Conservation (phyloP, 2,888 invertebrate genomes). For the Synanthedon andrenaeformis region DNA sequence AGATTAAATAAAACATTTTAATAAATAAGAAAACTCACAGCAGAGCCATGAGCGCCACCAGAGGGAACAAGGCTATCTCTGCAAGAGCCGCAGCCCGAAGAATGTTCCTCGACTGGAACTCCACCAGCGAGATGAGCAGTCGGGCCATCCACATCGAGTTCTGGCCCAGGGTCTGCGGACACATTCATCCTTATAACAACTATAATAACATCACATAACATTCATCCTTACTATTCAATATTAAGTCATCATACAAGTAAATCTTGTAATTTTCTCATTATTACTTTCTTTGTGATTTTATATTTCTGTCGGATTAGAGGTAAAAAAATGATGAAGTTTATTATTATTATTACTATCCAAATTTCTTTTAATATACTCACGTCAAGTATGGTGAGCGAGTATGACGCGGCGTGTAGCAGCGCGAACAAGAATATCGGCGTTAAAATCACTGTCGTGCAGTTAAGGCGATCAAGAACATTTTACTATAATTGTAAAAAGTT, state of each 20-base stretch:
- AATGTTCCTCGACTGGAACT: slow-evolving; percentile 91
- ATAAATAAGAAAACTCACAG: slow-evolving; percentile 74
- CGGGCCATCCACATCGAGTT: slow-evolving; percentile 91
- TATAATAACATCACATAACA: too few species aligned
- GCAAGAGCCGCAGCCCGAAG: slow-evolving; percentile 91
- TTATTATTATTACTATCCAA: too few species aligned
- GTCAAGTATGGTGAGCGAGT: slow-evolving; percentile 88
- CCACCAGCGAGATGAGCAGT: slow-evolving; percentile 86
- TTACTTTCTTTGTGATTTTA: too few species aligned
- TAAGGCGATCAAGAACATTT: too few species aligned
- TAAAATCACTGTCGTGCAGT: slow-evolving; percentile 78
- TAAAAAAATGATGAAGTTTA: too few species aligned
- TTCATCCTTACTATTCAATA: too few species aligned
- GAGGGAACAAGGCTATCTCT: slow-evolving; percentile 93
- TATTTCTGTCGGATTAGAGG: too few species aligned
- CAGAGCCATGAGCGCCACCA: slow-evolving; percentile 82
- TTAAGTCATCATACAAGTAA: too few species aligned
- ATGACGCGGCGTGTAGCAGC: slow-evolving; percentile 91
- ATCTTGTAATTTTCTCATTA: too few species aligned
- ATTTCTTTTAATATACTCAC: too few species aligned
- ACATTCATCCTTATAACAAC: background rate
- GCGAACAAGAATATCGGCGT: slow-evolving; percentile 94
- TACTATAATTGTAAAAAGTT: too few species aligned
- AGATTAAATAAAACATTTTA: background rate
- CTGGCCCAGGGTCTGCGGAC: slow-evolving; percentile 86